These are phyloP conservation scores for Platyrinchus mystaceus DNA, from an alignment of 2,797 vertebrate species.

Conservation along the genomic window DNA sequence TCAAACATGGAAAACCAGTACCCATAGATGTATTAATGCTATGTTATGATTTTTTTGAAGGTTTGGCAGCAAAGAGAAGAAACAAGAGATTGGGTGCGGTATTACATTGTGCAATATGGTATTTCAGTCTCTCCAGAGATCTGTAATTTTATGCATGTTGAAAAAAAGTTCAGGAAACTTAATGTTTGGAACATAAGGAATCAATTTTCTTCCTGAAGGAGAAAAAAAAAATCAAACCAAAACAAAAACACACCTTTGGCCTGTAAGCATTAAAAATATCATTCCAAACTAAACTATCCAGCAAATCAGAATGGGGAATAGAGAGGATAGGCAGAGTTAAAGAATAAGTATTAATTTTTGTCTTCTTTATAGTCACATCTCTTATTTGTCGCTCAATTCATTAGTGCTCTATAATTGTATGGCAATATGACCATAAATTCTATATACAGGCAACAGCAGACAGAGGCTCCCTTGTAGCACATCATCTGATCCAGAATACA, in stretches of 20 bases:
- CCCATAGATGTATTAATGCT: slow-evolving; percentile 3
- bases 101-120: slow-evolving; percentile 45
- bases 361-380: background rate
- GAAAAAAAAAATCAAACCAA: background rate
- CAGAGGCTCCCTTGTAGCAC: background rate
- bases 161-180: slow-evolving; percentile 59
- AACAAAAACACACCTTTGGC: slow-evolving; percentile 57
- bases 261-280: slow-evolving; percentile 5
- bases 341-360: background rate
- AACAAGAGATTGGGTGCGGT: background rate
- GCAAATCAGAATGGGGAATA: background rate
- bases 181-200: slow-evolving; percentile 69
- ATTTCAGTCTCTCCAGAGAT: slow-evolving; percentile 70
- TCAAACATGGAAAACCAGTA: slow-evolving; percentile 1
- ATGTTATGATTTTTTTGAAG: slow-evolving; percentile 7
- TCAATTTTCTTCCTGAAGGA: slow-evolving; percentile 59
- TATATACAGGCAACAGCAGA: background rate
- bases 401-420: background rate
- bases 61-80: background rate
- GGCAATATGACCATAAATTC: background rate
- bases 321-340: background rate
- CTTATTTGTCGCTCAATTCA: slow-evolving; percentile 19
- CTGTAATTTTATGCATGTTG: slow-evolving; percentile 58
- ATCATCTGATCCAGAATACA: background rate
- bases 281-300: background rate